Percentiles rank a stretch among this genome's conserved stretches.
These are phyloP conservation scores for Berghia stephanieae DNA, from an alignment of 1,140 invertebrate genomes.

Conservation along the genomic window DNA sequence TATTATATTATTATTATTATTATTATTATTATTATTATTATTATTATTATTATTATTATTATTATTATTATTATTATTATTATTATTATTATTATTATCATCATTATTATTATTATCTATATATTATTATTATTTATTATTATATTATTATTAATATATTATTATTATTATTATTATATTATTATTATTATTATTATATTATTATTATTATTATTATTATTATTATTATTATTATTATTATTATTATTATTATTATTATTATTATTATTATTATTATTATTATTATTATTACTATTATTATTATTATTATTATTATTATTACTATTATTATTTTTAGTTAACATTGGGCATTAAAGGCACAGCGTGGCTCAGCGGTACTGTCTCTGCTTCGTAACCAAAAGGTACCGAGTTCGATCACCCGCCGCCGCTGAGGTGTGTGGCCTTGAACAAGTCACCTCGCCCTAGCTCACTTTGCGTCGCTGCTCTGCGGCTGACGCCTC, in stretches of 20 bases:
- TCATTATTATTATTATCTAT: too few relatives aligned
- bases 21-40: too few relatives aligned
- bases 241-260: neutral
- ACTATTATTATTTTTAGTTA: slow-evolving; percentile 4
- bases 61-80: too few relatives aligned
- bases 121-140: neutral
- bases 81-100: too few relatives aligned
- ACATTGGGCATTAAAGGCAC: too few relatives aligned
- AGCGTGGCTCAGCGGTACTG: too few relatives aligned
- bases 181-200: slow-evolving; percentile 12
- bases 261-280: neutral
- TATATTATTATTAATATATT: neutral
- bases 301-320: neutral
- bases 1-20: too few relatives aligned
- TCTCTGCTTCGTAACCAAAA: too few relatives aligned
- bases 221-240: neutral
- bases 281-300: neutral
- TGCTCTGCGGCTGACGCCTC: neutral
- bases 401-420: slow-evolving; percentile 4
- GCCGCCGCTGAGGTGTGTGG: neutral
- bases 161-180: neutral
- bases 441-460: neutral
- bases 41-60: too few relatives aligned
- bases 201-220: neutral
- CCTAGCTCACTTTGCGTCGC: neutral